These are phyloP conservation scores for Ariolimax columbianus DNA, from an alignment of 2,888 invertebrate species.

Conservation along the genomic window DNA sequence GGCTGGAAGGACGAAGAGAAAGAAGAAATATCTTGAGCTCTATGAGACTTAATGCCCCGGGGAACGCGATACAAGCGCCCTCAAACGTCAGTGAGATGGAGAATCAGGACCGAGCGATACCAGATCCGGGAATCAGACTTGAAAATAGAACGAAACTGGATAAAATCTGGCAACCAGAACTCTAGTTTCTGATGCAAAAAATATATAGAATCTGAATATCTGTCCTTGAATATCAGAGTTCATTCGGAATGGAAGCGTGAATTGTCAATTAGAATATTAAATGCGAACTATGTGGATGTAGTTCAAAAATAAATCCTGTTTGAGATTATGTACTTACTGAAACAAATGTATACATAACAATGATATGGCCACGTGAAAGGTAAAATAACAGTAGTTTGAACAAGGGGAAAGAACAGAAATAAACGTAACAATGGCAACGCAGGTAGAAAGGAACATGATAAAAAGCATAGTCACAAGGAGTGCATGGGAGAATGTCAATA, in stretches of 20 bases:
- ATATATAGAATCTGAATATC: background rate
- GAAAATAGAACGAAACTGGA: slow-evolving; percentile 1
- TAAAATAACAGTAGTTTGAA: background rate
- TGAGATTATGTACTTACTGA: background rate
- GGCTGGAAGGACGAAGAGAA: background rate
- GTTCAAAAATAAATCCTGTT: background rate
- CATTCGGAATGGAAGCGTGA: background rate
- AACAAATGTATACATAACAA: background rate
- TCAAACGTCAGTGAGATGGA: background rate
- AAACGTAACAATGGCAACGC: too few species aligned
- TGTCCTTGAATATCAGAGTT: background rate
- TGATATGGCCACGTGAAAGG: background rate
- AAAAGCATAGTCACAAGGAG: too few species aligned
- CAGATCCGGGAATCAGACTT: background rate
- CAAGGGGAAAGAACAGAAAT: background rate
- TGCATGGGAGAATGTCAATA: too few species aligned
- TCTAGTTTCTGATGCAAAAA: background rate
- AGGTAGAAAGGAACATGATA: too few species aligned
- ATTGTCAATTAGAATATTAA: background rate
- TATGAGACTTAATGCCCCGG: slow-evolving; percentile 2
- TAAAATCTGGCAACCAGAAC: background rate
- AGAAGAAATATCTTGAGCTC: slow-evolving; percentile 1
- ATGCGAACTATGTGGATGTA: background rate
- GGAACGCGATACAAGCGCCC: background rate
- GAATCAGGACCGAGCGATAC: background rate